Conservation (phyloP, 2,888 invertebrate genomes). For the Cephus rjabovi region DNA sequence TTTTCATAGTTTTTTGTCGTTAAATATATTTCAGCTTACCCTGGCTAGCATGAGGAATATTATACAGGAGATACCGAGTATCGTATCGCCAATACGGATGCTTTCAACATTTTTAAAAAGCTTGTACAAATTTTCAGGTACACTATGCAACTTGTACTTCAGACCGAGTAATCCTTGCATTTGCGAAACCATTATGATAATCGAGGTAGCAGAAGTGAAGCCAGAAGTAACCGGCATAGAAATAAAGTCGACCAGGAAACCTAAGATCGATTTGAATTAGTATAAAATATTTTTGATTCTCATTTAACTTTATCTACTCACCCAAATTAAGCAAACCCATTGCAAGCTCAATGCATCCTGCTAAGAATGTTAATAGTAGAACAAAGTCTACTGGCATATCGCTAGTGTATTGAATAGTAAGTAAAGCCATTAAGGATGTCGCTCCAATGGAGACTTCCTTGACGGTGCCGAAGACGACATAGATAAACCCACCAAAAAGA, state of each 20-base stretch:
- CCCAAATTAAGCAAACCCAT: constrained; percentile 88
- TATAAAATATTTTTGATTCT: constrained; percentile 12
- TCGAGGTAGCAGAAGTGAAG: constrained; percentile 86
- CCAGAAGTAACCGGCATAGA: constrained; percentile 86
- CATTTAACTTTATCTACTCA: constrained; percentile 57
- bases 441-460: constrained; percentile 92
- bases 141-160: constrained; percentile 75
- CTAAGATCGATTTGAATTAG: constrained; percentile 65
- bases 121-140: constrained; percentile 72
- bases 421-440: constrained; percentile 90
- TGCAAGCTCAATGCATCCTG: constrained; percentile 80
- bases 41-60: constrained; percentile 74
- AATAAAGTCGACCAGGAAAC: constrained; percentile 87
- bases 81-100: constrained; percentile 73
- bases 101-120: constrained; percentile 68
- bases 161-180: constrained; percentile 81
- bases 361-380: constrained; percentile 80
- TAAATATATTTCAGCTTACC: constrained; percentile 68
- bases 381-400: constrained; percentile 79
- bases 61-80: constrained; percentile 76
- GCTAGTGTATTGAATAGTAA: constrained; percentile 80
- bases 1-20: background rate
- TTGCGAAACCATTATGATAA: constrained; percentile 82
- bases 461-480: constrained; percentile 88
- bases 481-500: constrained; percentile 86